Evolutionary conservation across 2,797 vertebrate species (phyloP).

Genomic region (Buceros bicornis): DNA sequence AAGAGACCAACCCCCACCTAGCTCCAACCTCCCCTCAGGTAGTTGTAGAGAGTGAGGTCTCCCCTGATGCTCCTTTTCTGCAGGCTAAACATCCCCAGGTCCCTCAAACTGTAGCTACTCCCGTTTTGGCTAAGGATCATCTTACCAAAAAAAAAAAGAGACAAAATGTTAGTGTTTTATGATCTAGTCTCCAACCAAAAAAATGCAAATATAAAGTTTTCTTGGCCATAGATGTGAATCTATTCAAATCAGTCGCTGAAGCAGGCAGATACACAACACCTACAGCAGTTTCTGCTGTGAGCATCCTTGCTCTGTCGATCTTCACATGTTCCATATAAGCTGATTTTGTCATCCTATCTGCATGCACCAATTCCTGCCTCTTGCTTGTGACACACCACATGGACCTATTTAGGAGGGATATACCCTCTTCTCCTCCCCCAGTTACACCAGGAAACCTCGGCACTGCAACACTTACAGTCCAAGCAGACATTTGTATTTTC

Average conservation of each 20-base stretch:
- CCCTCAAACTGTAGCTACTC: background rate
- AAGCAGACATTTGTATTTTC: accelerated
- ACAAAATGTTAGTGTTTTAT: background rate
- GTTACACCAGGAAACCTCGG: background rate
- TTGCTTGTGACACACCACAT: accelerated
- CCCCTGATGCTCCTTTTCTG: background rate
- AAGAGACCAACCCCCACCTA: background rate
- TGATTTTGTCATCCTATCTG: background rate
- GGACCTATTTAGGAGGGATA: background rate
- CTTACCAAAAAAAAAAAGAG: background rate
- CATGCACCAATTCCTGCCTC: accelerated
- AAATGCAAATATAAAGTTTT: background rate
- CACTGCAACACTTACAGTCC: background rate
- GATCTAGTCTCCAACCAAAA: background rate
- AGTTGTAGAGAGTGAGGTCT: background rate
- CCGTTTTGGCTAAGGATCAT: background rate
- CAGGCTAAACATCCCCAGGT: background rate
- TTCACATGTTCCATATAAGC: accelerated
- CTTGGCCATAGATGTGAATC: background rate
- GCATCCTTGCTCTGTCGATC: background rate
- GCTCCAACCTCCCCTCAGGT: background rate
- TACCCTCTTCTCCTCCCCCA: background rate
- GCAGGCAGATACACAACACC: background rate
- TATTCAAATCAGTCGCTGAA: background rate
- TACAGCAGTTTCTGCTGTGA: background rate